Base-by-base conservation (phyloP, 2,888 invertebrate species). In the Tipula vernalis region DNA sequence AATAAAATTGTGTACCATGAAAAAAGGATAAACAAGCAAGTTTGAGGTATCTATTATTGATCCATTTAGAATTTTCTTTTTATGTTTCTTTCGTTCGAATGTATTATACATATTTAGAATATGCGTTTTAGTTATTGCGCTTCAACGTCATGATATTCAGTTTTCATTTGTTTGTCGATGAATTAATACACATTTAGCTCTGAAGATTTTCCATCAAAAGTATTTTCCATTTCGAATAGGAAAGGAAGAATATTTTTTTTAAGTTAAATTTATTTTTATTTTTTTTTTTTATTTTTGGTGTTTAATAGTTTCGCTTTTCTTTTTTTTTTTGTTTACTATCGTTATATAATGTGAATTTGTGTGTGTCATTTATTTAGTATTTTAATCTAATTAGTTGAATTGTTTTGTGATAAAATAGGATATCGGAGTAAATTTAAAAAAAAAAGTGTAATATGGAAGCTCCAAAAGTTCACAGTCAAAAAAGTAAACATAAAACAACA, bases 401-500 rank as follows among this genome's bases (percentile, higher is more conserved):
- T 71, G 28, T 18, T 71, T 71, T 71, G 71, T 71, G 84, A 39
- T 39, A 84, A 36, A n/a, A 39, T 84, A 39, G 4, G 36, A 83
- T 10, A 83, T 36, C 36, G 36, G 15, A 36, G 28, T 13, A 28
- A 5, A 83, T 12, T 13, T 83, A 83, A 36, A 36, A 83, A 83
- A 5, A 36, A 41, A 85, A 18, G 42, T 42, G 12, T 39, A 85
- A 85, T 86, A 91, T 91, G 91, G 91, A 91, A 89, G 89, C 90
- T 87, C 91, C 91, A 88, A 91, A 91, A 90, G 91, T 91, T 88
- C 91, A 91, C 89, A 91, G 91, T 87, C 91, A 91, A 89, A 91
- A 91, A 87, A 90, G 90, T 88, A 90, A 91, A 87, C 91, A 91
- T 87, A 89, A 90, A 12, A 90, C 71, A 71, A 57, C 57, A 57